Percentiles rank a stretch among this genome's conserved stretches.
These are phyloP conservation scores for Hemicrepidius hirtus DNA, from an alignment of 2,888 invertebrate genomes.

Conservation along the genomic window DNA sequence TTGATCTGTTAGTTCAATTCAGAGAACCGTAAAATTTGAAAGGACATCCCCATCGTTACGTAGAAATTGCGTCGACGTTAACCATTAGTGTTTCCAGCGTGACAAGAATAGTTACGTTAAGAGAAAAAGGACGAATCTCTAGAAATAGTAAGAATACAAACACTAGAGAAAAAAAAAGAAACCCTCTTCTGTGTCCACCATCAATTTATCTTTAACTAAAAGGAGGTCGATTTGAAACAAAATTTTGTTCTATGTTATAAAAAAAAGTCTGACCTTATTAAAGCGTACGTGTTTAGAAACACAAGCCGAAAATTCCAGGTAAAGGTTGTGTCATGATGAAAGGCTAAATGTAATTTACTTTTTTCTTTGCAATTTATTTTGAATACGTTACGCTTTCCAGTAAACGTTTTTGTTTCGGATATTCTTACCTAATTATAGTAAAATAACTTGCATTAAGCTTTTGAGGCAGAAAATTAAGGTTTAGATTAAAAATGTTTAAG, in stretches of 20 bases:
- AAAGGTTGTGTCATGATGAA: too few relatives aligned
- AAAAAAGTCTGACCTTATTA: too few relatives aligned
- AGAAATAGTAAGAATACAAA: background rate
- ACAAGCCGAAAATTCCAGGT: too few relatives aligned
- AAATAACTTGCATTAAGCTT: background rate
- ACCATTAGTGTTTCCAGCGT: conserved; percentile 18
- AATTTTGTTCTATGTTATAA: too few relatives aligned
- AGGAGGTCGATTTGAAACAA: background rate
- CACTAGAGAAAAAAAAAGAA: background rate
- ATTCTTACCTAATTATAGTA: background rate
- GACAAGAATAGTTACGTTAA: conserved; percentile 18
- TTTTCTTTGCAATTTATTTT: background rate
- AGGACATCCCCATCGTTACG: background rate
- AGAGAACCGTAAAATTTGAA: background rate
- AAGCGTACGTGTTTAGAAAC: too few relatives aligned
- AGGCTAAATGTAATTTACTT: too few relatives aligned
- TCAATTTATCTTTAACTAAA: background rate
- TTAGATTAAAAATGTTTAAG: conserved; percentile 11
- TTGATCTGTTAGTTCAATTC: background rate
- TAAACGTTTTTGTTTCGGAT: background rate
- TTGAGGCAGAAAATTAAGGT: background rate
- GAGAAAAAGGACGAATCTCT: background rate
- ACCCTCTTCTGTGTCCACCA: background rate
- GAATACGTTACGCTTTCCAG: background rate
- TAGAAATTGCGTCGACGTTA: background rate